phyloP scores from a whole-genome alignment of 2,113 vertebrate species.

The Pomatostomus ruficeps region DNA sequence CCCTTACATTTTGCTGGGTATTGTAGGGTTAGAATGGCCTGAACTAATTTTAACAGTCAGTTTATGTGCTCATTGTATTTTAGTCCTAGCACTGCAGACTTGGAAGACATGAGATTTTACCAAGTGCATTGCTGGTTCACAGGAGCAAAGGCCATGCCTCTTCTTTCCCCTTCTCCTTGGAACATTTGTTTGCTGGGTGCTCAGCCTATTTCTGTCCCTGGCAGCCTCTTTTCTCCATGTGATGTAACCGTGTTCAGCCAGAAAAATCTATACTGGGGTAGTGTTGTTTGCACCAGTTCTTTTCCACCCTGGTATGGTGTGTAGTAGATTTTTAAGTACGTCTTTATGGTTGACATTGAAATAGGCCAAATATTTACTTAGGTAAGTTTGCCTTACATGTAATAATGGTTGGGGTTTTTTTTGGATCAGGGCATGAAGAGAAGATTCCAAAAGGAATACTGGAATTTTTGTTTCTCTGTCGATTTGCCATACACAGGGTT shows the following conservation, averaged over 20 bases:
- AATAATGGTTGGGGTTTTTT: not conserved
- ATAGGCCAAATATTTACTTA: not conserved
- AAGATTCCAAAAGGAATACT: not conserved
- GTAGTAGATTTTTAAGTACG: not conserved
- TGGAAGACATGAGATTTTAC: not conserved
- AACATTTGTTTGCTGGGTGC: not conserved
- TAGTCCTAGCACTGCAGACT: not conserved
- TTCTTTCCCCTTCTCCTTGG: not conserved
- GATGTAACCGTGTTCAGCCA: not conserved
- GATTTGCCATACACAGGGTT: not conserved
- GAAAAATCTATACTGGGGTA: not conserved
- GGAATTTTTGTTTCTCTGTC: not conserved
- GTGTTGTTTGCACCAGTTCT: not conserved
- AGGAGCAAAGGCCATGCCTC: not conserved
- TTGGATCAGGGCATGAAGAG: not conserved
- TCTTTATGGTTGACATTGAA: not conserved
- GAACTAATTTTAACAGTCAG: accelerated
- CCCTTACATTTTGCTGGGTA: not conserved
- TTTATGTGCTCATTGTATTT: not conserved
- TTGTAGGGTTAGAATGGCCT: not conserved
- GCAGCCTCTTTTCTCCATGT: not conserved
- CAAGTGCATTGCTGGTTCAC: not conserved
- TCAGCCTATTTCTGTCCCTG: not conserved
- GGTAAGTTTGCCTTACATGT: not conserved
- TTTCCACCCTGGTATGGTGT: not conserved